Evolutionary conservation across 2,797 vertebrate genomes (phyloP).

Genomic region (Sciurus vulgaris): DNA sequence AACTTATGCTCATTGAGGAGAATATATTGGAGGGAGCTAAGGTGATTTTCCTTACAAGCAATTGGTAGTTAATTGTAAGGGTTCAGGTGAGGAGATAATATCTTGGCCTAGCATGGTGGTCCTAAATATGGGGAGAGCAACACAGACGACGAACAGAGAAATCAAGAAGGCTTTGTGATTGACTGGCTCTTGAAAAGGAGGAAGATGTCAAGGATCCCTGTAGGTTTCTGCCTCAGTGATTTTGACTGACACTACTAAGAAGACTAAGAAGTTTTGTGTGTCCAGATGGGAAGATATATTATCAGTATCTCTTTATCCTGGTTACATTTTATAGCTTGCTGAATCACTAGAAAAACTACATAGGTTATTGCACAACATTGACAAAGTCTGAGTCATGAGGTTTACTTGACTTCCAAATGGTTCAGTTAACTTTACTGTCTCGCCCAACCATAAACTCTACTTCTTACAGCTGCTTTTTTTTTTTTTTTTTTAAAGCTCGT

Average conservation of each 20-base stretch:
- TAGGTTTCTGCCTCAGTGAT: neutral
- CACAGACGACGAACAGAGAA: too few species aligned
- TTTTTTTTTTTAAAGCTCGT: neutral
- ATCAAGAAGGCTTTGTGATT: too few species aligned
- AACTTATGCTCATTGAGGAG: neutral
- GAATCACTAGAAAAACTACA: neutral
- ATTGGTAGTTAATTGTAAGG: neutral
- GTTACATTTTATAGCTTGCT: neutral
- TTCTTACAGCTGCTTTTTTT: neutral
- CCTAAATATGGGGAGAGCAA: too few species aligned
- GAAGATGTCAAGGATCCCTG: too few species aligned
- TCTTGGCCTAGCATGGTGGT: neutral
- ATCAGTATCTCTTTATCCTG: neutral
- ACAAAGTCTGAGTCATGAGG: neutral
- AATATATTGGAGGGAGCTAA: neutral
- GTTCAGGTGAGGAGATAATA: neutral
- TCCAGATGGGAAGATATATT: neutral
- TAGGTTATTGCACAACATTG: neutral
- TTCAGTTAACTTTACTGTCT: neutral
- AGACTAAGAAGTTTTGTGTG: neutral
- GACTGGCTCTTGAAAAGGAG: too few species aligned
- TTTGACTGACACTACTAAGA: neutral
- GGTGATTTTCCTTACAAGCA: neutral
- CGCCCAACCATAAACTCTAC: neutral
- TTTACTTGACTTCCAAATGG: neutral